phyloP scores from a whole-genome alignment of 2,113 vertebrate species.

The chimpanzee (Pan troglodytes) region DNA sequence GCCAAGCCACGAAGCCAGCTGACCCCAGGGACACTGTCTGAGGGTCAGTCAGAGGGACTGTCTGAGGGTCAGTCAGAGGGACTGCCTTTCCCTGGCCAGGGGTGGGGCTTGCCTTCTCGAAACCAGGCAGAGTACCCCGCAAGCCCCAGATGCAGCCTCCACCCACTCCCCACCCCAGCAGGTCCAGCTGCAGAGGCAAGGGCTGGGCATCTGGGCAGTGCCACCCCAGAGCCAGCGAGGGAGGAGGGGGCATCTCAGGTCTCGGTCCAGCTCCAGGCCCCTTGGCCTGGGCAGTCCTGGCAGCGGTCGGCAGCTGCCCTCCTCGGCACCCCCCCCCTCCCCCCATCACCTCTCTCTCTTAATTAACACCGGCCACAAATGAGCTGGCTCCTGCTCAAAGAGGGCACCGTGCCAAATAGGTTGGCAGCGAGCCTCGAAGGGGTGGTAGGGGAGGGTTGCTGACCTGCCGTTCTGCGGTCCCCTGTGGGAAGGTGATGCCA shows the following conservation, averaged over 20 bases:
- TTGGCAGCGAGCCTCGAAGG: constrained; percentile 46
- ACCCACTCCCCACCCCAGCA: fast-evolving
- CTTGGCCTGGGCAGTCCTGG: not conserved
- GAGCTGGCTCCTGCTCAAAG: constrained; percentile 46
- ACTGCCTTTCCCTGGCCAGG: not conserved
- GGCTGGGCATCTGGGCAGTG: not conserved
- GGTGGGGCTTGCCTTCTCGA: not conserved
- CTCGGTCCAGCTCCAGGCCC: not conserved
- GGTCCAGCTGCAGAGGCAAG: too few species aligned
- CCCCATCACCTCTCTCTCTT: constrained; percentile 67
- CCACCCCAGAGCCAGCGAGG: not conserved
- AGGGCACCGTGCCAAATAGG: constrained; percentile 43
- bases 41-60: not conserved
- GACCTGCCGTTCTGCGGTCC: not conserved
- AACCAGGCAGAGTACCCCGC: not conserved
- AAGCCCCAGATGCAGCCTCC: not conserved
- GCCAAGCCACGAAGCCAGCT: not conserved
- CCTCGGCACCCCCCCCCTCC: not conserved
- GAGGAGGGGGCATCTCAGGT: not conserved
- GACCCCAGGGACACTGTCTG: not conserved
- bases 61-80: not conserved
- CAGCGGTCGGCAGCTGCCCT: constrained; percentile 42
- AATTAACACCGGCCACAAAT: constrained; percentile 73
- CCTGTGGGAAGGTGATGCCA: not conserved
- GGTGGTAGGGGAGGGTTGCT: not conserved